A percentile compares a stretch with the other conserved stretches of the same genome.
Evolutionary conservation across 37 sponge, comb jelly and placozoan species (phyloP).

Genomic region (Axinella damicornis): DNA sequence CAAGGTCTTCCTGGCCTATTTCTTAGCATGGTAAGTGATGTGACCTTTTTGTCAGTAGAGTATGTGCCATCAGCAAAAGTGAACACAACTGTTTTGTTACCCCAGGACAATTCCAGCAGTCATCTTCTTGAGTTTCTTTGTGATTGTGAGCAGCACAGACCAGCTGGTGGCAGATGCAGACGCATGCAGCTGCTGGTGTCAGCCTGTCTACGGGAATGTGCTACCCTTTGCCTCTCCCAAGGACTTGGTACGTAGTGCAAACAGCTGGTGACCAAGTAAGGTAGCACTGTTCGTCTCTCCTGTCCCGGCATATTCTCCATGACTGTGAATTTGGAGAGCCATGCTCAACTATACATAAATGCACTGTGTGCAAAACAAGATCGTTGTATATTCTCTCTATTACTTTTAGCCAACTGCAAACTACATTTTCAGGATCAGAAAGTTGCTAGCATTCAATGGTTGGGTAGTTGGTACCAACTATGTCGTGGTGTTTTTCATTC

Average conservation of each 20-base stretch:
- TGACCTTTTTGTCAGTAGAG: too few relatives aligned
- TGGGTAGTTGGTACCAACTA: constrained; percentile 16
- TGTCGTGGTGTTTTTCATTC: constrained; percentile 7
- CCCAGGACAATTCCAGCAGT: constrained; percentile 10
- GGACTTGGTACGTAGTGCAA: neutral
- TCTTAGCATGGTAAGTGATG: too few relatives aligned
- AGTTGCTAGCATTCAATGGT: neutral
- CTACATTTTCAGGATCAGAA: neutral
- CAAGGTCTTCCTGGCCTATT: too few relatives aligned
- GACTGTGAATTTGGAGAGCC: too few relatives aligned
- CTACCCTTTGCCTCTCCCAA: constrained; percentile 20
- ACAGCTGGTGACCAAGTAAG: too few relatives aligned
- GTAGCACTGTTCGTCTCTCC: too few relatives aligned
- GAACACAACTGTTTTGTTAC: too few relatives aligned
- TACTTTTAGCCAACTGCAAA: constrained; percentile 12
- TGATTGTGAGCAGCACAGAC: neutral
- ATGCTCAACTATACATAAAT: too few relatives aligned
- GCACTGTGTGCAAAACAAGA: too few relatives aligned
- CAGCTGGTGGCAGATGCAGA: neutral
- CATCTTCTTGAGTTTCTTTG: neutral
- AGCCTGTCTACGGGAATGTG: constrained; percentile 37
- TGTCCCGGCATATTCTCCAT: too few relatives aligned
- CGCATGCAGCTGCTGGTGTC: constrained; percentile 30
- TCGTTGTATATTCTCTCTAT: too few relatives aligned
- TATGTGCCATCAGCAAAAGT: too few relatives aligned